Conservation (phyloP, 2,113 vertebrate species). For the Rhabdomys dilectus region DNA sequence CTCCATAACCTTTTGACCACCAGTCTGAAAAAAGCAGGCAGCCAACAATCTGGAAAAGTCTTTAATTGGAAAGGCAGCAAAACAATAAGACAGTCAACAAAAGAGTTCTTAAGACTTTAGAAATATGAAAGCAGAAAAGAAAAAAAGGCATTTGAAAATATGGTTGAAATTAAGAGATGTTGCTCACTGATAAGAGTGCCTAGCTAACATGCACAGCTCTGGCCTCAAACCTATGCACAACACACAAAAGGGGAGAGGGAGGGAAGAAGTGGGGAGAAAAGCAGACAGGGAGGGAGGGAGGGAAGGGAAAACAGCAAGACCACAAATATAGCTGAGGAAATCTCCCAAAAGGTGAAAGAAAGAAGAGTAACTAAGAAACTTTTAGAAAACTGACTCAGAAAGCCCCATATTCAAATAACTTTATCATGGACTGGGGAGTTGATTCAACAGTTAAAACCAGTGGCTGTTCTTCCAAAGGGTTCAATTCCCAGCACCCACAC, state of each 20-base stretch:
- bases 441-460: neutral
- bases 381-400: conserved; percentile 34
- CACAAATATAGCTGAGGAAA: neutral
- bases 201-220: neutral
- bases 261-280: too few species aligned
- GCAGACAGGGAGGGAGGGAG: neutral
- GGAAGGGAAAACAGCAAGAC: neutral
- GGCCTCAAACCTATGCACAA: neutral
- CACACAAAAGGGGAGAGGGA: neutral
- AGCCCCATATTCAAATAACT: conserved; percentile 36
- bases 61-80: conserved; percentile 60
- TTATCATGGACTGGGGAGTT: neutral
- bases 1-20: neutral
- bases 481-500: neutral
- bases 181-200: neutral
- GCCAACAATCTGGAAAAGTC: conserved; percentile 47
- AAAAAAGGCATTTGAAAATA: neutral
- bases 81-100: conserved; percentile 28
- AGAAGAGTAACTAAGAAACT: neutral
- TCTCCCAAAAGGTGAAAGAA: conserved; percentile 24
- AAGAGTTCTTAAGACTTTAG: conserved; percentile 13
- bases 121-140: conserved; percentile 23
- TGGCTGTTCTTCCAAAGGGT: neutral
- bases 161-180: neutral
- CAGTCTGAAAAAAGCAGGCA: conserved; percentile 54